Evolutionary conservation across 1,140 invertebrate species (phyloP), one percentile per base, ranked within the genome.

Genomic region (Halictus rubicundus): DNA sequence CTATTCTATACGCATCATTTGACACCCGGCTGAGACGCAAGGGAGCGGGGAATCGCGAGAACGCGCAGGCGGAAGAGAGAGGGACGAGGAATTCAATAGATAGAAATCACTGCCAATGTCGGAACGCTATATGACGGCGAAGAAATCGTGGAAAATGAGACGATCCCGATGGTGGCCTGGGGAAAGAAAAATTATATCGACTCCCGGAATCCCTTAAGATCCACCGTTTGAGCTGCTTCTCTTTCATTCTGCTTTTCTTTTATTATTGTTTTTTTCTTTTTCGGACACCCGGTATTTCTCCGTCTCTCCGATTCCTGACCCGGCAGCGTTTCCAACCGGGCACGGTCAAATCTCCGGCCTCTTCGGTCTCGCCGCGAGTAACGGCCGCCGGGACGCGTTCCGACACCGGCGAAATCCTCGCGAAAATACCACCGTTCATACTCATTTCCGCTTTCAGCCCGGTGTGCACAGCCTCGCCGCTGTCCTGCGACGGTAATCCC

Each of bases 1-100:
- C 88, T 85, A 90, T 91, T 91, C 88, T 88, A 88, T 88, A 90
- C 89, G 90, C 90, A 91, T 91, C 90, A 90, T 90, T 91, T 91
- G 90, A 90, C 90, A 91, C 89, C 83, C 88, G 88, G 89, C 89
- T 89, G 90, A 91, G 90, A 91, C 87, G 87, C 80, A 80, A 86
- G 83, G 83, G 78, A 77, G 84, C 81, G 86, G 63, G 42, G 77
- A 75, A 79, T 77, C 83, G 82, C 83, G 81, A 72, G 42, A 78
- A 21, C 49, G 49, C 68, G 32, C 12, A 16, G 25, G 70, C 72
- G 78, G 80, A 71, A 68, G 46, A 68, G 71, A 76, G 74, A 59
- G 72, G 70, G 74, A 85, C 60, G 68, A 52, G 83, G 89, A 89
- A 90, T 91, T 91, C 89, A 90, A 91, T 91, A 84, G 90, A 91